Evolutionary conservation across 1,140 invertebrate species (phyloP).

Genomic region (Neodiprion fabricii): DNA sequence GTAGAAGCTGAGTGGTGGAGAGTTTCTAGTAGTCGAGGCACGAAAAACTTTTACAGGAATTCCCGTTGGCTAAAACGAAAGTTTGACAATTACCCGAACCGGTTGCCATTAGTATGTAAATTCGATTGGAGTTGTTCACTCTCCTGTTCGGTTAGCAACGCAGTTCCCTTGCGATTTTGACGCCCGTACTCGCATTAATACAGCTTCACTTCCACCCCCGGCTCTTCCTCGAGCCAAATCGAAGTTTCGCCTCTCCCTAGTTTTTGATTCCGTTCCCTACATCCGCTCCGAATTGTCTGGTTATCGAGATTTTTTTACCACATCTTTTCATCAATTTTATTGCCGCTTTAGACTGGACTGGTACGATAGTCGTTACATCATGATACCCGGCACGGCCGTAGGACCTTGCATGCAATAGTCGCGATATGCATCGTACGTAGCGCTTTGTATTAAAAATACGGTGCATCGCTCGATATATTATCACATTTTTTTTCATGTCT

Average conservation of each 20-base stretch:
- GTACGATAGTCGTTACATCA: no score
- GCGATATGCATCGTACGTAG: no score
- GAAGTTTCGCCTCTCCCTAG: not conserved
- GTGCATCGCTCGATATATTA: no score
- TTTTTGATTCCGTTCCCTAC: not conserved
- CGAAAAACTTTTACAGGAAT: conserved; percentile 18
- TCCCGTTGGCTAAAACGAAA: conserved; percentile 30
- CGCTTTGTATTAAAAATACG: no score
- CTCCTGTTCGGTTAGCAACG: conserved; percentile 24
- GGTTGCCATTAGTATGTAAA: conserved; percentile 38
- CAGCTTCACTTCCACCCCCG: not conserved
- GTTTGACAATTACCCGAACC: conserved; percentile 33
- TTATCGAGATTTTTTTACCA: not conserved
- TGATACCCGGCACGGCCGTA: no score
- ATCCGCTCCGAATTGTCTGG: not conserved
- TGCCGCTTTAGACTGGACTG: no score
- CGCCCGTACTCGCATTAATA: conserved; percentile 2
- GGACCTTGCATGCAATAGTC: no score
- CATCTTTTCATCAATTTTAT: no score
- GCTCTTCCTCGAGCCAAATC: not conserved
- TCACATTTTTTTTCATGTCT: no score
- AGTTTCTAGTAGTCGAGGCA: conserved; percentile 7
- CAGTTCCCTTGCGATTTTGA: conserved; percentile 9
- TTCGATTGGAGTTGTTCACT: conserved; percentile 28
- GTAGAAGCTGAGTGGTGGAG: not conserved